phyloP scores from a whole-genome alignment of 2,113 vertebrate species.

The Lichenostomus cassidix region DNA sequence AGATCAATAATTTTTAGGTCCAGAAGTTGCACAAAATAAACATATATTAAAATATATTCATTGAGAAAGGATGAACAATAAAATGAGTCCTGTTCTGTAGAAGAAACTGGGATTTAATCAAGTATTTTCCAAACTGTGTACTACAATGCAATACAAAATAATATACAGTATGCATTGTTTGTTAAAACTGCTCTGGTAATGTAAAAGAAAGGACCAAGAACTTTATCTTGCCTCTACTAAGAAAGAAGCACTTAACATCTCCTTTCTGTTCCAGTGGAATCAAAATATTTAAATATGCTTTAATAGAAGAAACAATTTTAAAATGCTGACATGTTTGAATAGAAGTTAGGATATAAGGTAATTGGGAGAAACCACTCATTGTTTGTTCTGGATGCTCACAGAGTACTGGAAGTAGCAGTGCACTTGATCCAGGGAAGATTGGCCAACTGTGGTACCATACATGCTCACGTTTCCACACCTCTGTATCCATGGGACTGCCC shows the following conservation, averaged over 20 bases:
- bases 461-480: rapidly evolving
- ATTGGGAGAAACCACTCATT: not conserved
- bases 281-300: not conserved
- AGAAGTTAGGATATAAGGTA: not conserved
- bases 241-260: not conserved
- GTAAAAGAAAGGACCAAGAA: not conserved
- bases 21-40: not conserved
- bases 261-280: not conserved
- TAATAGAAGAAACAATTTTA: not conserved
- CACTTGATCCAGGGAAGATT: not conserved
- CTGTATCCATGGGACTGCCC: rapidly evolving
- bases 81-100: not conserved
- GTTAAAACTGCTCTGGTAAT: not conserved
- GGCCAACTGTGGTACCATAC: rapidly evolving
- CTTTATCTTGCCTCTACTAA: not conserved
- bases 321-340: not conserved
- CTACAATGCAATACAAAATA: not conserved
- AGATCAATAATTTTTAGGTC: not conserved
- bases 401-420: not conserved
- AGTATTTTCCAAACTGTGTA: not conserved
- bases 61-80: not conserved
- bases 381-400: not conserved
- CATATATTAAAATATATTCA: not conserved
- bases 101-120: not conserved
- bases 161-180: not conserved